Conservation (phyloP, 2,113 vertebrate species). For the Engystomops pustulosus region DNA sequence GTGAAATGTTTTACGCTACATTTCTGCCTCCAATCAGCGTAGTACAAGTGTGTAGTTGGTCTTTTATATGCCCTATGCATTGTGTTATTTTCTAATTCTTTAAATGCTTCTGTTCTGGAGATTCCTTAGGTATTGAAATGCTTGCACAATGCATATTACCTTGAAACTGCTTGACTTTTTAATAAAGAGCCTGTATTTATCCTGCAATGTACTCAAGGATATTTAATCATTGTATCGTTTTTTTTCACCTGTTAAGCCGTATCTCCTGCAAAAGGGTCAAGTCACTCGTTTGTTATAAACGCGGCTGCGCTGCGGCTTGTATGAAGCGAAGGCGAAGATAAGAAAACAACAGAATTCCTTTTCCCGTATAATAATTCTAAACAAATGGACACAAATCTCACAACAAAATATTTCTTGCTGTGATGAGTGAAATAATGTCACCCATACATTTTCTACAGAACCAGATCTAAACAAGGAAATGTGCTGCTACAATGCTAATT, state of each 20-base stretch:
- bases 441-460: not conserved
- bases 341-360: not conserved
- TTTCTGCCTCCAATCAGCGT: not conserved
- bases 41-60: not conserved
- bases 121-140: not conserved
- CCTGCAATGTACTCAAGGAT: constrained; percentile 10
- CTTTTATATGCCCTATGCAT: not conserved
- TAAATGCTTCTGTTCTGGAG: not conserved
- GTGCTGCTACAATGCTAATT: too few relatives aligned
- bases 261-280: constrained; percentile 16
- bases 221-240: not conserved
- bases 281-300: not conserved
- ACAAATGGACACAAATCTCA: not conserved
- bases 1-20: not conserved
- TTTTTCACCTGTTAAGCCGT: not conserved
- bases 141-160: constrained; percentile 11
- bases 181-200: not conserved
- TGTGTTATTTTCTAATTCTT: not conserved
- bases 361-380: not conserved
- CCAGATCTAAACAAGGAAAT: too few relatives aligned
- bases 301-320: too few relatives aligned
- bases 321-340: not conserved
- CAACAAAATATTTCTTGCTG: not conserved
- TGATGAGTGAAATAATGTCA: not conserved
- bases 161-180: constrained; percentile 22